Percentiles rank a stretch among this genome's conserved stretches.
phyloP scores from a whole-genome alignment of 2,888 invertebrate genomes.

The Torymus aiolomorphi region DNA sequence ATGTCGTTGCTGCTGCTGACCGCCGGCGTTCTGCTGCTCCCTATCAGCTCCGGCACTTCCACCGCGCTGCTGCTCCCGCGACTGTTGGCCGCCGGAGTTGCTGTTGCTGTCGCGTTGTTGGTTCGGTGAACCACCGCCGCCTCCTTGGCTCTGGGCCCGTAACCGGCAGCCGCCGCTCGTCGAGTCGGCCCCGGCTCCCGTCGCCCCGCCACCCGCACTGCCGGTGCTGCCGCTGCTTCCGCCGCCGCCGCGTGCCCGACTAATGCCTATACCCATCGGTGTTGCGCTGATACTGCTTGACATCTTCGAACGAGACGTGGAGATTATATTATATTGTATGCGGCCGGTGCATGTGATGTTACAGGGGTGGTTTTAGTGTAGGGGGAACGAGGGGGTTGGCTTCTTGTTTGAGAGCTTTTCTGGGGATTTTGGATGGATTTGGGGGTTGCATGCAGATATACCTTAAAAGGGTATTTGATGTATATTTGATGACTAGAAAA shows the following conservation, averaged over 20 bases:
- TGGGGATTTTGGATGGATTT: no score
- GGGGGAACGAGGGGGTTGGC: no score
- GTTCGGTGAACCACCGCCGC: constrained; percentile 66
- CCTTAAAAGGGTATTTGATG: no score
- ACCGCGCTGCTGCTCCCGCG: constrained; percentile 64
- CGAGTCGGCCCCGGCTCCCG: constrained; percentile 52
- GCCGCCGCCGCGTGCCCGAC: constrained; percentile 70
- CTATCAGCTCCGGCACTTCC: no score
- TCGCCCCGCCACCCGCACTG: constrained; percentile 70
- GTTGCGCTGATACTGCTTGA: constrained; percentile 74
- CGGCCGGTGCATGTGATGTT: no score
- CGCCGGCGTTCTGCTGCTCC: no score
- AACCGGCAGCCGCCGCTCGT: constrained; percentile 69
- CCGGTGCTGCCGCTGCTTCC: constrained; percentile 68
- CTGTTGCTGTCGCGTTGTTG: constrained; percentile 58
- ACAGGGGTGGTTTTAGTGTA: no score
- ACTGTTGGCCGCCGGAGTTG: constrained; percentile 63
- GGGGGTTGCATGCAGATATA: no score
- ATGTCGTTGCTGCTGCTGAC: constrained; percentile 72
- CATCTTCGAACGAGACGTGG: constrained; percentile 64
- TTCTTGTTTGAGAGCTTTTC: no score
- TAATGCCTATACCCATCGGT: constrained; percentile 74
- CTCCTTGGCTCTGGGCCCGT: constrained; percentile 71
- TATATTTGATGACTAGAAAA: no score
- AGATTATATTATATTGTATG: no score